phyloP scores from a whole-genome alignment of 2,888 invertebrate species.

The Cheilosia pagana region DNA sequence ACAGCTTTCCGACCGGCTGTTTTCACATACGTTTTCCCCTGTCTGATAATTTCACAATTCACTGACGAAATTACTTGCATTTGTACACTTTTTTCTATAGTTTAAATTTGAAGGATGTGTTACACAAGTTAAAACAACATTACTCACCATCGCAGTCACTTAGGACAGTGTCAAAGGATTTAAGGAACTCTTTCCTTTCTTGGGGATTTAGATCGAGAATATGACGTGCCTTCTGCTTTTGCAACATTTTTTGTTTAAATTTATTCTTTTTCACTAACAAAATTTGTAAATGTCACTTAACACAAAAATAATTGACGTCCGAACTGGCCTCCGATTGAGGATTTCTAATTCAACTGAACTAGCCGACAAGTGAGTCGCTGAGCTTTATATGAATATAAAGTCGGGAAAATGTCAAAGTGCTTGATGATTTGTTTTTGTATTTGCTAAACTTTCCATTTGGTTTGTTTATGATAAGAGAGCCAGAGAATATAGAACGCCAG shows the following conservation, averaged over 20 bases:
- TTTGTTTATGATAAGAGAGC: conserved; percentile 44
- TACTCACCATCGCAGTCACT: conserved; percentile 86
- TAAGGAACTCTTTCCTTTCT: conserved; percentile 81
- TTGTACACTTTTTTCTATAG: not conserved
- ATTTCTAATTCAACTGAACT: conserved; percentile 60
- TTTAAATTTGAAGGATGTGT: not conserved
- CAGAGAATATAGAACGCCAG: conserved; percentile 1
- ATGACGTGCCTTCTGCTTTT: conserved; percentile 76
- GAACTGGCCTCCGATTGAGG: conserved; percentile 20
- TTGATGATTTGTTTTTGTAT: conserved; percentile 17
- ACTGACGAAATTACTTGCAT: not conserved
- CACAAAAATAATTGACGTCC: not conserved
- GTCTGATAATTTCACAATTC: not conserved
- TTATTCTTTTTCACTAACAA: no score
- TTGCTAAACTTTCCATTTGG: conserved; percentile 37
- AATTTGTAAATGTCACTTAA: not conserved
- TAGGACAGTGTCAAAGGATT: conserved; percentile 85
- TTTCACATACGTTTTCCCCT: not conserved
- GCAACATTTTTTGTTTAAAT: conserved; percentile 48
- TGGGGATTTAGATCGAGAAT: conserved; percentile 78
- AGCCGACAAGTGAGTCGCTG: conserved; percentile 43
- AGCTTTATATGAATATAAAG: conserved; percentile 61
- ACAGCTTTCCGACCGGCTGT: not conserved
- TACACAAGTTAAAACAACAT: not conserved
- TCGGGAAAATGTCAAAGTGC: conserved; percentile 29